Percentiles rank a stretch among this genome's conserved stretches.
Conservation (phyloP, 1,140 invertebrate genomes). For the Hetaerina americana region DNA sequence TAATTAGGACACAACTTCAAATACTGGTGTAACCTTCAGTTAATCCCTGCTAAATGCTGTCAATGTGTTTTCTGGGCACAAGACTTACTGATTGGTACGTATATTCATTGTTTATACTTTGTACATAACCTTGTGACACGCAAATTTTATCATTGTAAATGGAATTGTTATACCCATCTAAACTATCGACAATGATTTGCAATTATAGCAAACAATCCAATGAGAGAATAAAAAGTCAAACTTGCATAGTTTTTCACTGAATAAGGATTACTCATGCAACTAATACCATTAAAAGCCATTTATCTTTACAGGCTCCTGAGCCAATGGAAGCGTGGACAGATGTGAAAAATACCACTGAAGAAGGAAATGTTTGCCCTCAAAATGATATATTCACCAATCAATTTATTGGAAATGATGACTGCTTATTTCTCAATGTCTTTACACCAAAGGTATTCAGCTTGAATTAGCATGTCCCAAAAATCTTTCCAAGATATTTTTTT, state of each 20-base stretch:
- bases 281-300: neutral
- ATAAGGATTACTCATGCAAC: neutral
- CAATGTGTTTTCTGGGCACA: too few species aligned
- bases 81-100: too few species aligned
- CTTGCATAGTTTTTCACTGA: neutral
- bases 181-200: neutral
- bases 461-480: too few species aligned
- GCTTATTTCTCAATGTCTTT: slow-evolving; percentile 3
- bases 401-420: neutral
- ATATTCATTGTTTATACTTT: too few species aligned
- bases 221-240: neutral
- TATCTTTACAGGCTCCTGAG: neutral
- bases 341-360: neutral
- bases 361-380: neutral
- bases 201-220: neutral
- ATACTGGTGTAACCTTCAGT: too few species aligned
- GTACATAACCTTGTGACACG: neutral
- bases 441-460: neutral
- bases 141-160: neutral
- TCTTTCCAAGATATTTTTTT: too few species aligned
- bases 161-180: neutral
- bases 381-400: neutral
- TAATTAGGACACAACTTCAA: too few species aligned
- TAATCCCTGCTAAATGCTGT: too few species aligned
- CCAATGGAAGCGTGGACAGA: neutral